Conservation (phyloP, 1,140 invertebrate genomes). For the Achroia grisella region DNA sequence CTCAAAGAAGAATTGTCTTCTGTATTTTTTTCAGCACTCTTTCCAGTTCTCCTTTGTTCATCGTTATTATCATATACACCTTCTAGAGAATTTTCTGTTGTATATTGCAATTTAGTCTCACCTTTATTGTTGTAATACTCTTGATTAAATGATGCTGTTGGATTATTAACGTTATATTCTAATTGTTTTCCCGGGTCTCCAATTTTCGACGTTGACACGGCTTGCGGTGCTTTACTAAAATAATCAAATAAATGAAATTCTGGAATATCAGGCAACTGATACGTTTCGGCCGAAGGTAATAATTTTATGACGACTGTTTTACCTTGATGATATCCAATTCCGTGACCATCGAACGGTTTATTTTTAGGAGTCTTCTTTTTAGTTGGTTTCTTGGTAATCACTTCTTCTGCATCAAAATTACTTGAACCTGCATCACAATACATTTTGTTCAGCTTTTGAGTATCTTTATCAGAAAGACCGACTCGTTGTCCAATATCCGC, state of each 20-base stretch:
- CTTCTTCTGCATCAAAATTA: conserved; percentile 19
- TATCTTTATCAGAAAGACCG: conserved; percentile 79
- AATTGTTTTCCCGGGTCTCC: conserved; percentile 39
- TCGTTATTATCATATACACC: no score
- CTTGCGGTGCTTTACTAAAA: conserved; percentile 61
- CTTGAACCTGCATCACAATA: conserved; percentile 69
- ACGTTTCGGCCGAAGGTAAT: conserved; percentile 37
- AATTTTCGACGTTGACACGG: conserved; percentile 30
- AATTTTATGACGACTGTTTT: conserved; percentile 63
- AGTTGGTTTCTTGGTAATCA: conserved; percentile 17
- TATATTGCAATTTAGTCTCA: neutral
- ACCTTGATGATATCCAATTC: conserved; percentile 66
- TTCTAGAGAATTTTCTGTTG: no score
- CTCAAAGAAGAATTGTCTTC: no score
- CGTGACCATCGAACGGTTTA: conserved; percentile 58
- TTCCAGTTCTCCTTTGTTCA: neutral
- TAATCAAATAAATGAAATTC: conserved; percentile 54
- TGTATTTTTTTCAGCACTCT: neutral
- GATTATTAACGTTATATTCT: conserved; percentile 9
- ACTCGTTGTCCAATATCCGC: conserved; percentile 77
- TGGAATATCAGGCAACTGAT: conserved; percentile 35
- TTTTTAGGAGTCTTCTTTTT: conserved; percentile 48
- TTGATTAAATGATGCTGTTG: conserved; percentile 6
- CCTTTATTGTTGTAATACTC: neutral
- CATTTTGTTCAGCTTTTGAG: conserved; percentile 79